Conservation (phyloP, 2,797 vertebrate species). For the Sardinella longiceps region DNA sequence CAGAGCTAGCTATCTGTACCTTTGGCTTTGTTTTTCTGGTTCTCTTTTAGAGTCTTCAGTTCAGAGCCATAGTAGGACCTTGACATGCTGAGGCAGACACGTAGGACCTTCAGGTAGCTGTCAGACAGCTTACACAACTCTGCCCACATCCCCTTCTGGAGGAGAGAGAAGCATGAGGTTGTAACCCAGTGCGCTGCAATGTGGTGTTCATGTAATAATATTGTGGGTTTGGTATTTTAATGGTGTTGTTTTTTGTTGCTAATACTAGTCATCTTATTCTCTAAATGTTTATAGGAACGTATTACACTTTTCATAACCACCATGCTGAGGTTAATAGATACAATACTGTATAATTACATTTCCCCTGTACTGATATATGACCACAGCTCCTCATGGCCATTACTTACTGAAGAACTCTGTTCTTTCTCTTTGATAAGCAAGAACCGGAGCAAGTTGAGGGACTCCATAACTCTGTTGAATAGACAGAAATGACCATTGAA, state of each 20-base stretch:
- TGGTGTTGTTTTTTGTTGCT: background rate
- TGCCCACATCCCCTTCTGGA: constrained; percentile 76
- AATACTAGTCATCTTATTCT: background rate
- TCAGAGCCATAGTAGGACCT: constrained; percentile 86
- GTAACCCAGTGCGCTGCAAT: background rate
- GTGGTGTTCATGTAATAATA: background rate
- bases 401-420: constrained; percentile 78
- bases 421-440: constrained; percentile 84
- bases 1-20: constrained; percentile 53
- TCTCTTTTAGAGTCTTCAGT: constrained; percentile 82
- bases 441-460: constrained; percentile 89
- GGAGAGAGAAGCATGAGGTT: background rate
- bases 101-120: constrained; percentile 83
- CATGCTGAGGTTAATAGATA: background rate
- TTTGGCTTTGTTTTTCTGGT: constrained; percentile 70
- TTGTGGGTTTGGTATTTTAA: background rate
- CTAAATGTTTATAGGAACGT: background rate
- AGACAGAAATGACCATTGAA: constrained; percentile 9
- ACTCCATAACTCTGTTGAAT: constrained; percentile 86
- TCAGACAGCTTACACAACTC: constrained; percentile 79
- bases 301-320: background rate
- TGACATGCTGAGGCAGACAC: constrained; percentile 86
- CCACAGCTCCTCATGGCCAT: no score
- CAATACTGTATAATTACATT: background rate
- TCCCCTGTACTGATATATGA: background rate